Percentiles rank a stretch among this genome's conserved stretches.
These are phyloP conservation scores for Tenthredo distinguenda DNA, from an alignment of 2,888 invertebrate species.

Conservation along the genomic window DNA sequence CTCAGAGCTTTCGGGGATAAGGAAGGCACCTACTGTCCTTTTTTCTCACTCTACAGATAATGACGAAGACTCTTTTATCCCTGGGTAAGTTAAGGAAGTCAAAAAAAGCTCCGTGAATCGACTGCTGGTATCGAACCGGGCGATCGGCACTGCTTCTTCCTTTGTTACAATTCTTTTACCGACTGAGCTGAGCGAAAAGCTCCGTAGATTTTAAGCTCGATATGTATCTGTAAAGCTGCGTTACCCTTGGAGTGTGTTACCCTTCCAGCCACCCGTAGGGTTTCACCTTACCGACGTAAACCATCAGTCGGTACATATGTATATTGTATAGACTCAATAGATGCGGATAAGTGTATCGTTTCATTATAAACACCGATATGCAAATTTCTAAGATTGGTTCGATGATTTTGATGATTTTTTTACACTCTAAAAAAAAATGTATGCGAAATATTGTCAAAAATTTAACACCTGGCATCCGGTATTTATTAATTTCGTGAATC, in stretches of 20 bases:
- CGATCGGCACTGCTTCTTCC: background rate
- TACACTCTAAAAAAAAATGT: background rate
- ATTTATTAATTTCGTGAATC: background rate
- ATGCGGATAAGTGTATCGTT: background rate
- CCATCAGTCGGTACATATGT: background rate
- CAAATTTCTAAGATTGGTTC: background rate
- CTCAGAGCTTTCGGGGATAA: background rate
- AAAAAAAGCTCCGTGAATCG: background rate
- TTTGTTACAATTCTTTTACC: background rate
- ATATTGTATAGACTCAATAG: background rate
- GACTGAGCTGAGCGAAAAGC: background rate
- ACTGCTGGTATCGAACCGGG: background rate
- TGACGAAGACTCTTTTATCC: background rate
- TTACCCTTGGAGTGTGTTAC: constrained; percentile 5
- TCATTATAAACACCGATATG: background rate
- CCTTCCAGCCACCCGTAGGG: background rate
- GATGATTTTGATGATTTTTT: background rate
- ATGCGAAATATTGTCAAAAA: background rate
- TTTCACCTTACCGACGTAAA: constrained; percentile 13
- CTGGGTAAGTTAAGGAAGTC: background rate
- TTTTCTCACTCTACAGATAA: background rate
- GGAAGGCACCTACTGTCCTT: background rate
- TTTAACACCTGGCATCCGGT: background rate
- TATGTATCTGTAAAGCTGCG: background rate
- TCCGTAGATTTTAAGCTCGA: background rate